These are phyloP conservation scores for Archips crataeganus DNA, from an alignment of 2,888 invertebrate genomes.

Conservation along the genomic window DNA sequence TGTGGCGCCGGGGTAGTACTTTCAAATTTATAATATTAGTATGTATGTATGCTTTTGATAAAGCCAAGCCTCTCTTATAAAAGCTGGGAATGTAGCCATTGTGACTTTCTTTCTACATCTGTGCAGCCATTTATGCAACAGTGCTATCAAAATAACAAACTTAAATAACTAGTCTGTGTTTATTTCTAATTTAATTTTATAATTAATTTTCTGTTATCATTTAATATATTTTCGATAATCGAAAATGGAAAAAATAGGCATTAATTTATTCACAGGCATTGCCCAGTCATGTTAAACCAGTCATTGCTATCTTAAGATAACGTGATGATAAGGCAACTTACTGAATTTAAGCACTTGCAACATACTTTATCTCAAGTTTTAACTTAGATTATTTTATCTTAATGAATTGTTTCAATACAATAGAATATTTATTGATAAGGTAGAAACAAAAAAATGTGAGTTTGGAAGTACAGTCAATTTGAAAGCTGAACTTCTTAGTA, in stretches of 20 bases:
- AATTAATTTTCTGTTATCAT: neutral
- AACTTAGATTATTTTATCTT: conserved; percentile 30
- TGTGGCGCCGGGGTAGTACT: too few species aligned
- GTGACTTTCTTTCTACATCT: too few species aligned
- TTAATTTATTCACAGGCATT: conserved; percentile 1
- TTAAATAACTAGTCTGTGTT: too few species aligned
- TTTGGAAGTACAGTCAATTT: neutral
- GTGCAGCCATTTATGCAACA: too few species aligned
- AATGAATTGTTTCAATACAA: conserved; percentile 11
- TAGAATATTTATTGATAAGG: conserved; percentile 10
- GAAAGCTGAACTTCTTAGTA: too few species aligned
- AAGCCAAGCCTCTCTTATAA: too few species aligned
- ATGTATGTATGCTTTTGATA: too few species aligned
- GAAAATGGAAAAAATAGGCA: neutral
- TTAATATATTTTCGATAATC: neutral
- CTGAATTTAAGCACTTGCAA: conserved; percentile 14
- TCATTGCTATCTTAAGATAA: neutral
- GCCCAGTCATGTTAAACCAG: neutral
- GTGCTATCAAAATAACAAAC: too few species aligned
- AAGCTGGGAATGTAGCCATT: too few species aligned
- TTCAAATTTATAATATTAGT: too few species aligned
- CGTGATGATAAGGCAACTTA: conserved; percentile 3
- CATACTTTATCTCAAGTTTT: conserved; percentile 16
- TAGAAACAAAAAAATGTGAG: neutral
- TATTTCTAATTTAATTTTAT: neutral